Evolutionary conservation across 2,888 invertebrate genomes (phyloP).

Genomic region (Spisula solida): DNA sequence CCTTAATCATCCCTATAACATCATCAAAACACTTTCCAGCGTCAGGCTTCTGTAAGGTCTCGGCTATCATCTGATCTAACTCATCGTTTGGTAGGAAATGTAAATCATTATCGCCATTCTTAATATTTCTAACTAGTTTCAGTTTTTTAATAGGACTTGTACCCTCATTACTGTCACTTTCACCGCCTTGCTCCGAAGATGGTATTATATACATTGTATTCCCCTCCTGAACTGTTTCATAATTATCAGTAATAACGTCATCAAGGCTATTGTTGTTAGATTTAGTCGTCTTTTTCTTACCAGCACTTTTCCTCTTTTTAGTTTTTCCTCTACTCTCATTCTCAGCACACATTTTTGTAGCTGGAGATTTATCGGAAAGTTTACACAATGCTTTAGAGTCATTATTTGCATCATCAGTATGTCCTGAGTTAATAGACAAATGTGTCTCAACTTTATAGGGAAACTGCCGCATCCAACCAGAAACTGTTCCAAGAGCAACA

Average conservation of each 20-base stretch:
- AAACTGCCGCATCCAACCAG: conserved; percentile 72
- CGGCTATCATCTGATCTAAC: conserved; percentile 64
- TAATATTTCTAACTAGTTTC: background rate
- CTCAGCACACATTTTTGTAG: background rate
- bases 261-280: background rate
- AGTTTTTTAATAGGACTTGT: background rate
- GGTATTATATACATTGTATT: conserved; percentile 28
- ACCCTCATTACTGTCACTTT: background rate
- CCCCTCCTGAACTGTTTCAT: conserved; percentile 4
- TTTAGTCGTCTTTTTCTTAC: background rate
- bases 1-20: conserved; percentile 54
- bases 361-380: background rate
- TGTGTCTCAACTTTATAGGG: conserved; percentile 60
- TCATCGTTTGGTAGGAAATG: conserved; percentile 42
- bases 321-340: background rate
- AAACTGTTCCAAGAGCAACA: conserved; percentile 68
- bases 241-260: background rate
- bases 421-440: background rate
- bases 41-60: conserved; percentile 59
- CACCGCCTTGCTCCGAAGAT: background rate
- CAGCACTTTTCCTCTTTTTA: conserved; percentile 21
- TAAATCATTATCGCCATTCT: background rate
- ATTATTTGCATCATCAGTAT: background rate
- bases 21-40: conserved; percentile 62
- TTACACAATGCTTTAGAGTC: background rate